Percentiles rank a stretch among this genome's conserved stretches.
These are phyloP conservation scores for Malurus alboscapulatus DNA, from an alignment of 2,113 vertebrate species.

Conservation along the genomic window DNA sequence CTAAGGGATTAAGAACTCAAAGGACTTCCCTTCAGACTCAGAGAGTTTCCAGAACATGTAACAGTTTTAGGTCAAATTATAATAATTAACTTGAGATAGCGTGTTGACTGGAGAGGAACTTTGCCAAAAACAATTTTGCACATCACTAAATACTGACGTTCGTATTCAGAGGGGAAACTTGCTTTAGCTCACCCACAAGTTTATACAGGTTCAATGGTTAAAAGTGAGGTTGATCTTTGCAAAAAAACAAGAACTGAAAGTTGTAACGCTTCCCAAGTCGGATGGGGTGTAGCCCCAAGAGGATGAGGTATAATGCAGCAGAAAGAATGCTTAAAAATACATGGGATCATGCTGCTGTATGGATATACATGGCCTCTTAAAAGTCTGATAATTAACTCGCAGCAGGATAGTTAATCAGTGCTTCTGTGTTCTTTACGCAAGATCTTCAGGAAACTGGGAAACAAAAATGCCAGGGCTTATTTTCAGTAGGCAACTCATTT, in stretches of 20 bases:
- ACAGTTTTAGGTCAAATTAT: conserved; percentile 56
- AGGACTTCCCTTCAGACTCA: conserved; percentile 38
- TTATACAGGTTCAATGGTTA: conserved; percentile 36
- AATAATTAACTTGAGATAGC: conserved; percentile 52
- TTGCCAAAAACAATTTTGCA: conserved; percentile 49
- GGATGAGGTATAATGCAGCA: neutral
- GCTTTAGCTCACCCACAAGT: conserved; percentile 42
- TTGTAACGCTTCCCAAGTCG: neutral
- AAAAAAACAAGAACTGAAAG: conserved; percentile 24
- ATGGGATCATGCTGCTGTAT: neutral
- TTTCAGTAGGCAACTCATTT: neutral
- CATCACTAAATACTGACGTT: conserved; percentile 32
- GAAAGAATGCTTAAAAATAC: conserved; percentile 21
- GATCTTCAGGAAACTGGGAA: neutral
- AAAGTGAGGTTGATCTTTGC: neutral
- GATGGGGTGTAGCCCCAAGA: neutral
- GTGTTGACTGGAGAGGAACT: conserved; percentile 26
- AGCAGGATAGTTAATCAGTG: neutral
- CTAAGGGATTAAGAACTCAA: conserved; percentile 56
- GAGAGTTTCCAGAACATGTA: conserved; percentile 43
- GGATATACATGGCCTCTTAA: neutral
- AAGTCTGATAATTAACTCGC: conserved; percentile 18
- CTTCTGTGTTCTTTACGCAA: neutral
- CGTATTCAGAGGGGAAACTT: conserved; percentile 38
- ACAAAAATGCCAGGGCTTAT: neutral